Evolutionary conservation across 2,113 vertebrate genomes (phyloP), one percentile per base, ranked within the genome.

Genomic region (Mellivora capensis): DNA sequence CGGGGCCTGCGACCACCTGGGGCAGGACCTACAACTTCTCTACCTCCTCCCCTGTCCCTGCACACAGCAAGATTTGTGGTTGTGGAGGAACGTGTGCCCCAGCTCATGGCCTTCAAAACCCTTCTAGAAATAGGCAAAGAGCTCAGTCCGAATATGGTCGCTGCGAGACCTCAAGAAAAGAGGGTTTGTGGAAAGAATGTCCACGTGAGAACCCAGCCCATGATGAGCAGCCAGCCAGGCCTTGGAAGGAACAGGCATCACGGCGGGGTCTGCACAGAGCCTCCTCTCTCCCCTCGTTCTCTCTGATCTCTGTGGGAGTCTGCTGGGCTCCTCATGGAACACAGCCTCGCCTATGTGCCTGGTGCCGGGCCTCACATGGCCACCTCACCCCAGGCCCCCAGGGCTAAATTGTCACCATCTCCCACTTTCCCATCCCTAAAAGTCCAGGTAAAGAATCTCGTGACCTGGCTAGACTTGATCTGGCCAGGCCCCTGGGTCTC

Each of bases 191-290:
- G 81, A 18, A 82, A 69, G 64, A 17, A 23, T 2, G 5, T 0
- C 6, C 14, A 7, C 3, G 0, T 0, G 14, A 52, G 77, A 90
- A 39, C 17, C 49, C 67, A 23, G 47, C 39, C 9, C 0, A 8
- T 5, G 0, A n/a, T 1, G 2, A 67, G 4, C 23, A 10, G 0
- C 49, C 69, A 42, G 57, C 57, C 57, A 10, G 67, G 64, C 69
- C 72, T 10, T 15, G 0, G 44, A 27, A 15, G 37, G 34, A 34
- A 6, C 23, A 20, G 62, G 31, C 34, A 2, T 37, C n/a, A 0
- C 0, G 13, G 49, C 49, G 14, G n/a, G 11, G 10, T 18, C 42
- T 15, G 8, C 3, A 27, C 39, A 25, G 25, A n/a, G 12, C 4
- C 59, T 17, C 67, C 39, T 37, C 12, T 84, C 81, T 54, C 57